phyloP scores from a whole-genome alignment of 1,140 invertebrate species.

The Drosophila subpulchrella region DNA sequence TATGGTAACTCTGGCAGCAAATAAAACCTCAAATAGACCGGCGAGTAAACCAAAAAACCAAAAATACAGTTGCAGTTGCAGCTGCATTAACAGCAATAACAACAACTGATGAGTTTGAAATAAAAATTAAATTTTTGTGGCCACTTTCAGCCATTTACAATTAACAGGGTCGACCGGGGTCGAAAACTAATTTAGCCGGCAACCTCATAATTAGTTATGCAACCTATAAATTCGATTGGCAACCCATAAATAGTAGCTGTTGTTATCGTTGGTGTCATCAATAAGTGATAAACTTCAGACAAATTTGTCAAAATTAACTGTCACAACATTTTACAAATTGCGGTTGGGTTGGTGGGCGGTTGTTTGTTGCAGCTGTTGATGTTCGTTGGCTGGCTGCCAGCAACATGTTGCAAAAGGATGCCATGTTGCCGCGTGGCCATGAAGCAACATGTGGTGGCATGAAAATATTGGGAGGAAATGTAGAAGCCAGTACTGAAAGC shows the following conservation, averaged over 20 bases:
- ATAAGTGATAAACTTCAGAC: constrained; percentile 74
- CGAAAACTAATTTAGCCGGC: constrained; percentile 60
- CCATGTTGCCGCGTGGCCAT: constrained; percentile 9
- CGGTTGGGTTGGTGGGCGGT: constrained; percentile 23
- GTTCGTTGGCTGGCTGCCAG: constrained; percentile 10
- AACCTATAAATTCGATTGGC: constrained; percentile 61
- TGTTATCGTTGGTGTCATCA: constrained; percentile 52
- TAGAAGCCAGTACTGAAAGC: background rate
- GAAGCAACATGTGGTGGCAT: constrained; percentile 36
- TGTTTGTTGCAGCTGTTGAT: constrained; percentile 13
- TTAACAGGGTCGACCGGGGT: constrained; percentile 31
- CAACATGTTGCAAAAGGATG: constrained; percentile 32
- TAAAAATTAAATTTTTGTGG: constrained; percentile 36
- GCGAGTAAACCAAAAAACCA: constrained; percentile 54
- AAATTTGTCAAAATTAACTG: constrained; percentile 80
- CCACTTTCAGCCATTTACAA: constrained; percentile 44
- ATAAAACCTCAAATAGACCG: constrained; percentile 54
- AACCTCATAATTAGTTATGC: constrained; percentile 78
- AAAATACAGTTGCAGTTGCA: constrained; percentile 53
- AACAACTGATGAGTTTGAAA: constrained; percentile 1
- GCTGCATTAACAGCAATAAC: constrained; percentile 26
- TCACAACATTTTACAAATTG: constrained; percentile 66
- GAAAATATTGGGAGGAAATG: background rate
- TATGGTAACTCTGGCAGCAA: constrained; percentile 56
- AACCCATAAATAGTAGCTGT: constrained; percentile 29